Conservation (phyloP, 2,797 vertebrate genomes). For the Mycteria americana region DNA sequence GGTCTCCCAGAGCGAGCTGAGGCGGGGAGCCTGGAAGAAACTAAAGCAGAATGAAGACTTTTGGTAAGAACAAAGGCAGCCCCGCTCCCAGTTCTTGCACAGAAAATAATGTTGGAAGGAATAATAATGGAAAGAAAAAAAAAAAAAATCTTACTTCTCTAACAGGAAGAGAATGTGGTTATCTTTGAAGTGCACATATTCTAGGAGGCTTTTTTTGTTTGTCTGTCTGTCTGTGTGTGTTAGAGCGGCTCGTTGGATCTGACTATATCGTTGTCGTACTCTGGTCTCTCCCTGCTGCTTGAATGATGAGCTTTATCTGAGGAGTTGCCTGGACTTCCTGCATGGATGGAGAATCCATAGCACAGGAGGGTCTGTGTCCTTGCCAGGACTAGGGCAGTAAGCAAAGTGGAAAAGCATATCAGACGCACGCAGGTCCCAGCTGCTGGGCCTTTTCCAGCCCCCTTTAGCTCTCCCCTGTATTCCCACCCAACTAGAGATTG, state of each 20-base stretch:
- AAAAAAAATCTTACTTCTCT: conserved; percentile 47
- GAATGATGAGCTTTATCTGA: conserved; percentile 69
- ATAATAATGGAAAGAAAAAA: conserved; percentile 18
- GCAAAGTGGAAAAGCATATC: conserved; percentile 36
- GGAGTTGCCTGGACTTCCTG: conserved; percentile 43
- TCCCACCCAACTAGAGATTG: conserved; percentile 52
- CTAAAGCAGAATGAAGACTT: conserved; percentile 67
- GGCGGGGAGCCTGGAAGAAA: conserved; percentile 66
- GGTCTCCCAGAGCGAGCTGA: conserved; percentile 64
- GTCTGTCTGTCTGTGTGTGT: conserved; percentile 62
- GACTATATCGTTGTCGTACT: conserved; percentile 51
- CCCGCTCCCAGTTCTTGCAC: conserved; percentile 50
- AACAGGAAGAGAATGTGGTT: conserved; percentile 70
- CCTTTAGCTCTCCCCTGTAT: conserved; percentile 24
- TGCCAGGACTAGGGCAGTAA: conserved; percentile 56
- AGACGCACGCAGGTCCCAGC: neutral
- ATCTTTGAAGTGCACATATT: conserved; percentile 68
- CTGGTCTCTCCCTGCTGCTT: conserved; percentile 69
- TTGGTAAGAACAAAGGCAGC: conserved; percentile 72
- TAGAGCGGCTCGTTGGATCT: conserved; percentile 59
- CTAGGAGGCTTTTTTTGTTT: conserved; percentile 68
- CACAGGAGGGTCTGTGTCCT: conserved; percentile 30
- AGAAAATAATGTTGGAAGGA: conserved; percentile 70
- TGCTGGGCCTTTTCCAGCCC: conserved; percentile 16
- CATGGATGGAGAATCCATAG: conserved; percentile 21